Base-by-base conservation (phyloP, 35 echinoderm and acorn worm species). In the Antedon bifida region DNA sequence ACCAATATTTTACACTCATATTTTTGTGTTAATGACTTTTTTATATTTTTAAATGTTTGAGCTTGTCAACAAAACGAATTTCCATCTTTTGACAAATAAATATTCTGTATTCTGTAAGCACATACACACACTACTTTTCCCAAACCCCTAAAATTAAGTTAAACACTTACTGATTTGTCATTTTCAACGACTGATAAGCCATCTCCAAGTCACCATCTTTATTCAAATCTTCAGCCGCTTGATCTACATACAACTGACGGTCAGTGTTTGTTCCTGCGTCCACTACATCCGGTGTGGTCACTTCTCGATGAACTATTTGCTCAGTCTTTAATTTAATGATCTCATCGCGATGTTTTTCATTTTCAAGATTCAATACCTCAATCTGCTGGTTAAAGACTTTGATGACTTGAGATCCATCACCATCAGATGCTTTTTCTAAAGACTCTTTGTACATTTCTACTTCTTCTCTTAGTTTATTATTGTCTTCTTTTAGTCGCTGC, bases 161-260 rank as follows among this genome's bases (percentile, higher is more conserved):
- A n/a, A n/a, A n/a, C 45, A 91, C 93, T 88, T 86, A 96, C 93
- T 96, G 93, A 73, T 89, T 96, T 5, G 93, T 91, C 90, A 91
- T 96, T 81, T 91, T 96, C 33, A 96, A 83, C 2, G 89, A 85
- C 76, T 96, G 88, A 80, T 96, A 96, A 46, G 88, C 93, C 36
- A 89, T 81, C 14, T 84, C 82, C 29, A 91, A 13, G 32, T 87
- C 77, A 29, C 86, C 75, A 84, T 82, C 82, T 3, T 91, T 81
- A 10, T 74, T 35, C 21, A 83, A 81, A n/a, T 83, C 74, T 17
- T 85, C 77, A 3, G 80, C 85, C 36, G 87, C 79, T 26, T 91
- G 85, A 0, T 91, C 89, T 34, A 87, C 85, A 7, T 79, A 87
- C 35, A 87, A 33, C 12, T 87, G 36, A 3, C 73, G 31, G 36